Evolutionary conservation across 2,888 invertebrate genomes (phyloP), one percentile per base, ranked within the genome.

Genomic region (Notodonta dromedarius): DNA sequence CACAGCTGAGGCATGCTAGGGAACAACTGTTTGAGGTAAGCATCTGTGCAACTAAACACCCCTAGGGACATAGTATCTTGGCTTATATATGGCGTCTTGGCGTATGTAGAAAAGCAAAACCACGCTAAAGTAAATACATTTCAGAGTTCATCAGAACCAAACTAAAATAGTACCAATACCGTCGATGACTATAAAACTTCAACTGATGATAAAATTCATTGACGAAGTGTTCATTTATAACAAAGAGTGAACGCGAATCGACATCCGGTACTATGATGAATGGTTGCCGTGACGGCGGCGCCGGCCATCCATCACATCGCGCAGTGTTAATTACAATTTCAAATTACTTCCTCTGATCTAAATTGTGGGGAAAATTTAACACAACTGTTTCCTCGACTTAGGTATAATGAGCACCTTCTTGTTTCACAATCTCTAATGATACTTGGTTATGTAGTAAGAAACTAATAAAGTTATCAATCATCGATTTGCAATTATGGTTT

Each of bases 1-100:
- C 97, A 65, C 97, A 98, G 85, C 94, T 98, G 61, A 95, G 97
- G 78, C 97, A 97, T 78, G 95, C 98, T 56, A 96, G 98, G 81
- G 96, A 97, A 78, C 98, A 98, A 84, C 93, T 98, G 61, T 96
- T 96, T 84, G 97, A 97, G 94, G 97, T 97, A 70, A 54, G 61
- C 24, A 7, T 7, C n/a, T 35, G 0, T 13, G 12, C 13, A 5
- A 50, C 4, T 12, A 54, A n/a, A 39, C 5, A 7, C 14, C 6
- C 40, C 5, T 39, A 52, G 16, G 24, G 16, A n/a, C 14, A 48
- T 35, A 4, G 35, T 7, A 5, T 7, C 35, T 7, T 35, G 0
- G 2, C 35, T 35, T 7, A 35, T 24, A 35, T 35, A 5, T 35
- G 5, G 35, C 5, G 35, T 35, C n/a, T n/a, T n/a, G n/a, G n/a